Base-by-base conservation (phyloP, 2,888 invertebrate species). In the Diaperis boleti region DNA sequence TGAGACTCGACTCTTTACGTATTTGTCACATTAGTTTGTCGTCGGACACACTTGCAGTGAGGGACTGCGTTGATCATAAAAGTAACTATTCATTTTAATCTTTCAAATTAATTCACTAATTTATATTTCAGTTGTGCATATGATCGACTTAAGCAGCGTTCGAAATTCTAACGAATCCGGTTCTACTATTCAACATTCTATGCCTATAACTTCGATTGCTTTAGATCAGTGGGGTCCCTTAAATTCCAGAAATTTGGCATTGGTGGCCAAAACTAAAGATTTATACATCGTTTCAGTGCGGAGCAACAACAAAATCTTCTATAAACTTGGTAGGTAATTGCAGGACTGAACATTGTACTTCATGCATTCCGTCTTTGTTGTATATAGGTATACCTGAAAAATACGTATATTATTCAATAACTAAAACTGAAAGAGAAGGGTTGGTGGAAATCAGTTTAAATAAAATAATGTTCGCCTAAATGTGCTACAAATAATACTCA, bases 231-330 rank as follows among this genome's bases (percentile, higher is more conserved):
- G 92, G 56, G 96, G 95, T 0, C 86, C 89, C 0, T 78, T 89
- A 0, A 87, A 86, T 26, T 94, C 94, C 72, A 87, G 98, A 66
- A 92, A 92, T 73, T 82, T 98, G 39, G 95, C 95, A 0, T 83
- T 98, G 61, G 85, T 98, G 17, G 98, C 99, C 82, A 88, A 87
- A 72, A 96, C 96, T 77, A 87, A 90, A 72, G 97, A 98, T 81
- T 83, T 98, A 10, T 94, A 91, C 78, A 85, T 98, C 11, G 87
- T 94, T 1, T 87, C 92, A 61, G 85, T 91, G 5, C 88, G 90
- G 76, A 88, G 89, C 55, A 78, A 83, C 15, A 84, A 85, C 67
- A 85, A 88, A 62, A 88, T 87, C 72, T 87, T 89, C 62, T 84
- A 86, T n/a, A 93, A 92, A 83, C 81, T 94, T 65, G 91, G 92